Percentiles rank a stretch among this genome's conserved stretches.
Conservation (phyloP, 2,888 invertebrate genomes). For the Electrophaes corylata region DNA sequence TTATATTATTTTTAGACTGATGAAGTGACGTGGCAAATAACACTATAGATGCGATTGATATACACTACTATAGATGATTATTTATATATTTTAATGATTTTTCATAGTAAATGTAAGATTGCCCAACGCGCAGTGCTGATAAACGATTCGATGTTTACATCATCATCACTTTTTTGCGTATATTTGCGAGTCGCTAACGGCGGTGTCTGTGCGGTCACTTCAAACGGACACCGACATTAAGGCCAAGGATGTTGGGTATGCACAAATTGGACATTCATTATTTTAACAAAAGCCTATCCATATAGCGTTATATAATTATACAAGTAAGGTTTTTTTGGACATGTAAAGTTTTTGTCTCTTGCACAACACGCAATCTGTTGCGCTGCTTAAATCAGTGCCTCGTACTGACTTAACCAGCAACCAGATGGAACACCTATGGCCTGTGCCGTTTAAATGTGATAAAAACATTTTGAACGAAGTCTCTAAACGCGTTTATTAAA, state of each 20-base stretch:
- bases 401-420: conserved; percentile 38
- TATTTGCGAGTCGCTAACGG: conserved; percentile 71
- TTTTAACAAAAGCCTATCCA: conserved; percentile 71
- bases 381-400: conserved; percentile 35
- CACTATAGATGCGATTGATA: no score
- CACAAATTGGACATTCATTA: conserved; percentile 73
- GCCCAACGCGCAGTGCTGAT: conserved; percentile 41
- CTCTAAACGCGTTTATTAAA: conserved; percentile 1
- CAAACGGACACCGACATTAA: conserved; percentile 73
- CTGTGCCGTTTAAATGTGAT: conserved; percentile 25
- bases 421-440: conserved; percentile 34
- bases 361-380: conserved; percentile 54
- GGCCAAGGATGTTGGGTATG: conserved; percentile 68
- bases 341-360: conserved; percentile 52
- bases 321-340: conserved; percentile 54
- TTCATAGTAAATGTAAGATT: conserved; percentile 46
- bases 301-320: conserved; percentile 66
- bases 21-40: no score
- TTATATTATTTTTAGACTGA: no score
- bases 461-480: conserved; percentile 28
- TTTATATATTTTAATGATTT: conserved; percentile 46
- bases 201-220: conserved; percentile 58
- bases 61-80: no score
- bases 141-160: conserved; percentile 59
- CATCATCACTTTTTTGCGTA: conserved; percentile 62